Evolutionary conservation across 92 coral and sea anemone species (phyloP), one percentile per base, ranked within the genome.

Genomic region (Epizoanthus ramosus): DNA sequence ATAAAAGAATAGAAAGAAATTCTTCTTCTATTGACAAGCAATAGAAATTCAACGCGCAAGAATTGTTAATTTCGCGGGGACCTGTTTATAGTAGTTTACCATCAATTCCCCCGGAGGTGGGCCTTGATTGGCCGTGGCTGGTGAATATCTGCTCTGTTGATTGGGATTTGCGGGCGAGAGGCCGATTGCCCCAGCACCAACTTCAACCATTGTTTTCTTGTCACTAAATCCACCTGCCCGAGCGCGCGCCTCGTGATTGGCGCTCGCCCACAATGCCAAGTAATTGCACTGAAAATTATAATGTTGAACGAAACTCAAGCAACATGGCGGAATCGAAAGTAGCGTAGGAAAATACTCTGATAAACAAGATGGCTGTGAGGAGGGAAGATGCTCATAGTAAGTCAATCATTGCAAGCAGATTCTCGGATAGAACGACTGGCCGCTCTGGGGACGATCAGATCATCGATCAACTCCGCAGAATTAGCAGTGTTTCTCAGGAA

Each of bases 401-500:
- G 33, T 83, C 87, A 16, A 74, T 85, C 8, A 73, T 94, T 68
- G 81, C 98, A 24, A 97, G 95, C 82, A 95, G 99, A 37, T 89
- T 75, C 54, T 56, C 98, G 14, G 85, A 89, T 53, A 75, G 95
- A 53, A 73, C 92, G 6, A 59, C 88, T 21, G 56, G 73, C 18
- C 89, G 91, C 33, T 69, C 85, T 52, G 86, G 90, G 4, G 97
- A 90, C 17, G 96, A 92, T 45, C 84, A 86, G 69, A 73, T 95
- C 10, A 90, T 90, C 33, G 98, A 96, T 22, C 96, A 91, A 57
- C 84, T 94, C 10, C 98, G 99, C 53, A 95, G 99, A 12, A 83
- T 94, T 28, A 94, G 98, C 74, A 97, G 98, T 76, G 95, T 97
- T 25, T 97, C 99, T 10, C 99, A 97, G 69, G 99, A 97, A 80